phyloP scores from a whole-genome alignment of 2,113 vertebrate species.

The Zootoca vivipara region DNA sequence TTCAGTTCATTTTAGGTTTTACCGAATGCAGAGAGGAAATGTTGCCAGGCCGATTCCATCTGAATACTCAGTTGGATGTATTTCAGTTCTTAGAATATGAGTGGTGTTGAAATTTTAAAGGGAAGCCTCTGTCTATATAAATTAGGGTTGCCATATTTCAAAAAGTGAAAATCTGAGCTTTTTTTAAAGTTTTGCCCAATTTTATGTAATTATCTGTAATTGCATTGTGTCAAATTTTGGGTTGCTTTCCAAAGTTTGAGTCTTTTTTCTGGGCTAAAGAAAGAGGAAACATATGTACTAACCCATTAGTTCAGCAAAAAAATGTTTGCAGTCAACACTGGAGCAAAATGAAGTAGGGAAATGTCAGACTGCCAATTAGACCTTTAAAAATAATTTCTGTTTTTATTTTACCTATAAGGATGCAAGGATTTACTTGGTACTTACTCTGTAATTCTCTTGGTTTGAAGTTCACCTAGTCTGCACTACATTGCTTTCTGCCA shows the following conservation, averaged over 20 bases:
- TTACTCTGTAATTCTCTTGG: neutral
- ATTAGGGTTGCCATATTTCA: too few relatives aligned
- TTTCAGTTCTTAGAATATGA: neutral
- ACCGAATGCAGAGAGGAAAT: neutral
- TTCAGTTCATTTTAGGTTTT: constrained; percentile 5
- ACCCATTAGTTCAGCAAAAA: too few relatives aligned
- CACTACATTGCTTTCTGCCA: neutral
- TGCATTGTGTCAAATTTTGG: neutral
- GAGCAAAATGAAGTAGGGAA: neutral
- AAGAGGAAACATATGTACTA: too few relatives aligned
- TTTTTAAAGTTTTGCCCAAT: too few relatives aligned
- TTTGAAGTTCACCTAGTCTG: neutral
- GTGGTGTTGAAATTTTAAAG: neutral
- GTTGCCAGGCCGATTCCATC: neutral
- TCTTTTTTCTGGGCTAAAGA: neutral
- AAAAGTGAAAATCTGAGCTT: too few relatives aligned
- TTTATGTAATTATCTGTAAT: neutral
- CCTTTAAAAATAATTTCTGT: neutral
- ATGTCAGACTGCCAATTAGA: neutral
- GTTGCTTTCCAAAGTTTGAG: neutral
- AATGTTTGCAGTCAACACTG: neutral
- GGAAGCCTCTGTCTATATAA: too few relatives aligned
- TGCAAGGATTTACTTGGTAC: neutral
- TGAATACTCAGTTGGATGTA: neutral
- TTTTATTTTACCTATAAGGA: neutral